Conservation (phyloP, 2,888 invertebrate genomes). For the Colostygia pectinataria region DNA sequence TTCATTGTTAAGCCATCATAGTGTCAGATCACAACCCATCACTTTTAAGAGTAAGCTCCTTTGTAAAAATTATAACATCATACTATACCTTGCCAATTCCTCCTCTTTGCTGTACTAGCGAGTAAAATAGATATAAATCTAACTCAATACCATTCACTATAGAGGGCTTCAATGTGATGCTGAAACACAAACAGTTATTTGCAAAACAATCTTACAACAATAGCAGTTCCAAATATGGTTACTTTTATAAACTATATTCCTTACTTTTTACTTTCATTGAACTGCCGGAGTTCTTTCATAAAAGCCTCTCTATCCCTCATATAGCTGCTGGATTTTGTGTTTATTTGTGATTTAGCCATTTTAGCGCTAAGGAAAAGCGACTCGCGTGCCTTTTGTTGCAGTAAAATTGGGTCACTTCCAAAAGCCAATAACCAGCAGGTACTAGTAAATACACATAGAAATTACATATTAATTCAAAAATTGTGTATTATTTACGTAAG, state of each 20-base stretch:
- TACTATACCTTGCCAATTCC: conserved; percentile 95
- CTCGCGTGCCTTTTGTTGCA: conserved; percentile 14
- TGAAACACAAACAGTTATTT: conserved; percentile 79
- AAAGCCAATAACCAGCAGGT: not conserved
- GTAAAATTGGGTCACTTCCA: not conserved
- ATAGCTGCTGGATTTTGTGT: conserved; percentile 86
- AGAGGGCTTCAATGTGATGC: conserved; percentile 84
- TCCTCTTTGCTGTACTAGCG: conserved; percentile 94
- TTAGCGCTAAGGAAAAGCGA: conserved; percentile 26
- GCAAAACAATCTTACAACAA: not conserved
- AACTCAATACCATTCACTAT: conserved; percentile 94
- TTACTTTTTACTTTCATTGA: conserved; percentile 96
- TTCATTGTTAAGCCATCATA: too few relatives aligned
- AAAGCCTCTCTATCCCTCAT: conserved; percentile 90
- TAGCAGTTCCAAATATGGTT: conserved; percentile 1
- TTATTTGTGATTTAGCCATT: conserved; percentile 80
- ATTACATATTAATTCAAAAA: conserved; percentile 13
- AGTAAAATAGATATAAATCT: conserved; percentile 95
- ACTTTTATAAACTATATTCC: conserved; percentile 41
- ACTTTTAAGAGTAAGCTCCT: too few relatives aligned
- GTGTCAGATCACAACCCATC: too few relatives aligned
- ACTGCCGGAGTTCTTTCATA: conserved; percentile 92
- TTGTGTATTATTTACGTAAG: not conserved
- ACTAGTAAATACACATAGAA: not conserved
- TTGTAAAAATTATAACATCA: too few relatives aligned